Percentiles rank a stretch among this genome's conserved stretches.
Evolutionary conservation across 92 coral and sea anemone species (phyloP).

Genomic region (Umimayanthus kanabou): DNA sequence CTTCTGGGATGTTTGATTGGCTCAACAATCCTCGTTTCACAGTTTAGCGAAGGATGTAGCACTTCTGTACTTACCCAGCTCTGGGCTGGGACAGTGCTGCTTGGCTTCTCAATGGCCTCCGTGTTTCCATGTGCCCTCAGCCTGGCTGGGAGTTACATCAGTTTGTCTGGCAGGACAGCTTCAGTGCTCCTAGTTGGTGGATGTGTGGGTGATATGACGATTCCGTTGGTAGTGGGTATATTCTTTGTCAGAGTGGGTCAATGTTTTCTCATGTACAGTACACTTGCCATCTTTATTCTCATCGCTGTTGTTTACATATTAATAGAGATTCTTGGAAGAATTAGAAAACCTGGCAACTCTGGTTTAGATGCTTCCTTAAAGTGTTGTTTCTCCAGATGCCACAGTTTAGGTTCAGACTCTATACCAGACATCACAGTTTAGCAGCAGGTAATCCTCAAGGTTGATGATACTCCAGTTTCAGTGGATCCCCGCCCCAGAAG

Average conservation of each 20-base stretch:
- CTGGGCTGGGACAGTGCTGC: constrained; percentile 84
- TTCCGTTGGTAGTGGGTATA: constrained; percentile 83
- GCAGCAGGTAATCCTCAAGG: too few species aligned
- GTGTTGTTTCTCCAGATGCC: background rate
- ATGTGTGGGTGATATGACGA: constrained; percentile 85
- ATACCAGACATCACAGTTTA: background rate
- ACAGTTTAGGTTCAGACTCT: background rate
- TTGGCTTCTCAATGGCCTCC: constrained; percentile 90
- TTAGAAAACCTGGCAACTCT: background rate
- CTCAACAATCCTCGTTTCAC: constrained; percentile 65
- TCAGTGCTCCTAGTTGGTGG: constrained; percentile 84
- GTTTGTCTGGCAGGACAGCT: constrained; percentile 81
- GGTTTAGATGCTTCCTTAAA: background rate
- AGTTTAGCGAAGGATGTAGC: constrained; percentile 59
- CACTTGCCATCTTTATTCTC: constrained; percentile 58
- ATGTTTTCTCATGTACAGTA: constrained; percentile 68
- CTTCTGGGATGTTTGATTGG: constrained; percentile 74
- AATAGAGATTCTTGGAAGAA: constrained; percentile 38
- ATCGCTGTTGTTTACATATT: constrained; percentile 42
- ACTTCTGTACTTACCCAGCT: constrained; percentile 49
- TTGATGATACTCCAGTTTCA: too few species aligned
- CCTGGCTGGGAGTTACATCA: constrained; percentile 81
- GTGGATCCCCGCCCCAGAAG: too few species aligned
- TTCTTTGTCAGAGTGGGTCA: constrained; percentile 77
- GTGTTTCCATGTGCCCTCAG: constrained; percentile 79